phyloP scores from a whole-genome alignment of 2,113 vertebrate species.

The Dasyornis broadbenti region DNA sequence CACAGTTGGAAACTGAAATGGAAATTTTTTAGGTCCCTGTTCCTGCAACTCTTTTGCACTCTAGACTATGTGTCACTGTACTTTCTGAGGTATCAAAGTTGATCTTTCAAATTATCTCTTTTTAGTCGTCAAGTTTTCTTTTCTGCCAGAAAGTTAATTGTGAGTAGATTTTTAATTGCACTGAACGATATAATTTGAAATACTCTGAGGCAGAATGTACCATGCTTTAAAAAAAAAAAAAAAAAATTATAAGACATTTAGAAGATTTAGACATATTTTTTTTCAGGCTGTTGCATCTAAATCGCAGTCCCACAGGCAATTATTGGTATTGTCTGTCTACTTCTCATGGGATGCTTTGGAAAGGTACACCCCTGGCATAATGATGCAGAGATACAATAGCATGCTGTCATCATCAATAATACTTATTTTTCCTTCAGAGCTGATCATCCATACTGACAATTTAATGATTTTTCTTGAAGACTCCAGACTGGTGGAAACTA shows the following conservation, averaged over 20 bases:
- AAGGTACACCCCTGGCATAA: conserved; percentile 12
- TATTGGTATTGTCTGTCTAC: conserved; percentile 1
- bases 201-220: background rate
- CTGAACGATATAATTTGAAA: background rate
- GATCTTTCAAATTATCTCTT: background rate
- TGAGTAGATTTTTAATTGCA: background rate
- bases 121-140: background rate
- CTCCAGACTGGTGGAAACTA: background rate
- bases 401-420: conserved; percentile 43
- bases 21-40: background rate
- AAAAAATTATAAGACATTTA: background rate
- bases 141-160: background rate
- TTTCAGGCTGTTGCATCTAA: background rate
- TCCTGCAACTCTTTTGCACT: background rate
- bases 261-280: background rate
- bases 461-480: conserved; percentile 46
- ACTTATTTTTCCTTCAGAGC: conserved; percentile 53
- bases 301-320: conserved; percentile 27
- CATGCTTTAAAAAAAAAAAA: too few relatives aligned
- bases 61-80: background rate
- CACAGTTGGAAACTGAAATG: background rate
- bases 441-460: conserved; percentile 48
- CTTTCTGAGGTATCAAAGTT: background rate
- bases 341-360: conserved; percentile 27
- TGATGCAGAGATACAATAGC: conserved; percentile 5